A percentile compares a stretch with the other conserved stretches of the same genome.
phyloP scores from a whole-genome alignment of 2,888 invertebrate species.

The Philereme transversata region DNA sequence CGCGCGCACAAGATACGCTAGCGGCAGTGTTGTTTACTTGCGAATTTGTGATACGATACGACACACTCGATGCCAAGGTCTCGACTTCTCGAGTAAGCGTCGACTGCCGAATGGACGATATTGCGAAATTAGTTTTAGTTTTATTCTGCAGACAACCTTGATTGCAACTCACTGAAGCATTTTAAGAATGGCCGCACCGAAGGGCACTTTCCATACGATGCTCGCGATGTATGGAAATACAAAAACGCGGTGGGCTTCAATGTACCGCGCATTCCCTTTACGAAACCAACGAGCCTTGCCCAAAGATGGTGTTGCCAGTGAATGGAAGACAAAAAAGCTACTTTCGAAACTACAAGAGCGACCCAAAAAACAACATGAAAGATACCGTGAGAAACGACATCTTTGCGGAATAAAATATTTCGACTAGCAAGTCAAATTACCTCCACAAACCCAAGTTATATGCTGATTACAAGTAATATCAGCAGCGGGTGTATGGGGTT shows the following conservation, averaged over 20 bases:
- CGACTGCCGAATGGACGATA: slow-evolving; percentile 26
- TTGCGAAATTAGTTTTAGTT: slow-evolving; percentile 17
- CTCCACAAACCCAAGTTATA: background rate
- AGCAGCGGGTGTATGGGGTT: background rate
- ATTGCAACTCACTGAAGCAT: slow-evolving; percentile 12
- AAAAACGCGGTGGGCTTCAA: slow-evolving; percentile 31
- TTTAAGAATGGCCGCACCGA: slow-evolving; percentile 19
- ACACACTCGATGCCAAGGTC: slow-evolving; percentile 60
- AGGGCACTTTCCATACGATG: slow-evolving; percentile 21
- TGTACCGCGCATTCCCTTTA: slow-evolving; percentile 28
- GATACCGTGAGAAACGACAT: slow-evolving; percentile 28
- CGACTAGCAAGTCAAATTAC: background rate
- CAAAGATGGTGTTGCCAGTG: slow-evolving; percentile 43
- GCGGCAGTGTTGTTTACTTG: slow-evolving; percentile 30
- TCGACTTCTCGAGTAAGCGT: slow-evolving; percentile 27
- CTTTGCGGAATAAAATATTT: slow-evolving; percentile 19
- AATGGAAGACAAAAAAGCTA: slow-evolving; percentile 46
- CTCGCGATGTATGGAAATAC: slow-evolving; percentile 19
- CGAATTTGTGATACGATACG: background rate
- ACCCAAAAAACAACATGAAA: slow-evolving; percentile 27
- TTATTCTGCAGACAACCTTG: slow-evolving; percentile 33
- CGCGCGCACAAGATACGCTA: slow-evolving; percentile 7
- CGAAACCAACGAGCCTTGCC: slow-evolving; percentile 37
- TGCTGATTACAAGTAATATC: background rate
- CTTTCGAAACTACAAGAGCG: slow-evolving; percentile 43